Conservation (phyloP, 53 echinoderm and acorn worm species). For the Holothuria leucospilota region DNA sequence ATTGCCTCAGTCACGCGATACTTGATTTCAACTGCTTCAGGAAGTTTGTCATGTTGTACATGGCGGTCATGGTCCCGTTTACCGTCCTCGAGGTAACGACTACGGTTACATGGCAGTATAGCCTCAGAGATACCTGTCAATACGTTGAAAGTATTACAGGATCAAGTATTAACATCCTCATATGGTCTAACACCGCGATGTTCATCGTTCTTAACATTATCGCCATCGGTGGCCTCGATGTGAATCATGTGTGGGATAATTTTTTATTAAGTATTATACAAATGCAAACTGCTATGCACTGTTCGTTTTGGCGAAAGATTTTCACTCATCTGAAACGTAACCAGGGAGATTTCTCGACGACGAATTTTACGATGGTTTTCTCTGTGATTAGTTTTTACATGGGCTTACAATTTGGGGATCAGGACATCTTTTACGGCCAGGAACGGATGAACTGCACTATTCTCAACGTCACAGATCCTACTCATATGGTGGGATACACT, state of each 20-base stretch:
- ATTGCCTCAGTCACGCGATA: background rate
- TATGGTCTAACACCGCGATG: background rate
- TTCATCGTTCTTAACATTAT: background rate
- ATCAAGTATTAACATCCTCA: background rate
- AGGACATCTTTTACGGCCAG: background rate
- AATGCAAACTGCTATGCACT: background rate
- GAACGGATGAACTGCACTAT: background rate
- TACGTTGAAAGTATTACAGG: background rate
- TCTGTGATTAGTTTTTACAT: constrained; percentile 5
- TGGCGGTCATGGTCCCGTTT: background rate
- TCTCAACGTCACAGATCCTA: background rate
- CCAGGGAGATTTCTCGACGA: too few species aligned
- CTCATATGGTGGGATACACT: background rate
- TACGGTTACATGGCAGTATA: background rate
- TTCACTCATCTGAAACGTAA: background rate
- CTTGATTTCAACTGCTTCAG: background rate
- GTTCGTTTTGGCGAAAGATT: background rate
- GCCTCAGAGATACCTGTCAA: background rate
- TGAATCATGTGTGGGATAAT: background rate
- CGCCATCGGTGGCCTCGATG: background rate
- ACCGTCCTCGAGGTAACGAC: background rate
- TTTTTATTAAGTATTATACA: background rate
- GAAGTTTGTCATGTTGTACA: background rate
- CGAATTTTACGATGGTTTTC: background rate
- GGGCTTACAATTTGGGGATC: background rate